Base-by-base conservation (phyloP, 92 coral and sea anemone species). In the Actinostola sp. region DNA sequence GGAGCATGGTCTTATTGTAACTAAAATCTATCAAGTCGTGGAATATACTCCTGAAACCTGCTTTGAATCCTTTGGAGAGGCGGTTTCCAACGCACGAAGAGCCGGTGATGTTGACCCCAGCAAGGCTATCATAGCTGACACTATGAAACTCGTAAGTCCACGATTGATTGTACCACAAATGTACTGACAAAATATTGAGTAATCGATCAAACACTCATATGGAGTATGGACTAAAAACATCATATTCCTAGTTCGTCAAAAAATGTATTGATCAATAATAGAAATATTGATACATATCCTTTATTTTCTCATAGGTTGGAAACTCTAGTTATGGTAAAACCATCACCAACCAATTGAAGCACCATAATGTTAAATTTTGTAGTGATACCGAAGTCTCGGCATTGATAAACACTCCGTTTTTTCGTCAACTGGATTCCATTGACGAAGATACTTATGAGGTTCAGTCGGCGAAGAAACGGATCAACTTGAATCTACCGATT, bases 31-130 rank as follows among this genome's bases (percentile, higher is more conserved):
- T 11, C 42, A 36, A 36, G 42, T 36, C 42, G 6, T 36, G 25
- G 31, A 34, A n/a, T n/a, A n/a, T n/a, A n/a, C n/a, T n/a, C n/a
- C n/a, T n/a, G n/a, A n/a, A n/a, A n/a, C 63, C 26, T 67, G 73
- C 38, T 45, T 67, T 44, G 30, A 23, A 25, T 26, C 62, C 62
- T 67, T 67, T 67, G 73, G 73, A 8, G 36, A 46, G 2, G 62
- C 73, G 23, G 66, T 57, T 3, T n/a, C 67, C 5, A 68, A 77
- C 60, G 77, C 64, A 8, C 48, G 82, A 28, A 27, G 83, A 9
- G 67, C 56, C 19, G 83, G 83, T 14, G 83, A 77, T 41, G 26
- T 29, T 7, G 32, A 69, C 1, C 35, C 43, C 67, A 26, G 28
- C 33, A 46, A 71, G 30, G 71, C 69, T 38, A 71, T 79, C 53